Conservation (phyloP, 2,113 vertebrate species). For the Nibea coibor region DNA sequence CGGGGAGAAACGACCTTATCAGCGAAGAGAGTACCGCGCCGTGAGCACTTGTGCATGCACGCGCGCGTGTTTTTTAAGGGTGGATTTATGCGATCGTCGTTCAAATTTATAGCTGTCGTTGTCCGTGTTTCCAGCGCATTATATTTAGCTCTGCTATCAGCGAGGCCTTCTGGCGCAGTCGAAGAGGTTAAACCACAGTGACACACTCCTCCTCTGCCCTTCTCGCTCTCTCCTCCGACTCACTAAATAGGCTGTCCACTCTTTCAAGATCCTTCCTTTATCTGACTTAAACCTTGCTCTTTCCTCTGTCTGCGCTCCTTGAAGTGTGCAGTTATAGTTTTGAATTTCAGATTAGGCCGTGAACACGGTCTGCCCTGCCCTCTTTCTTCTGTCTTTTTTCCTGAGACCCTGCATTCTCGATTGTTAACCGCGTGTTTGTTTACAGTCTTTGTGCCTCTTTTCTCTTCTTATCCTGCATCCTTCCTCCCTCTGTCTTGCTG, state of each 20-base stretch:
- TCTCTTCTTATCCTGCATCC: constrained; percentile 53
- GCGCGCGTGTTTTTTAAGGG: background rate
- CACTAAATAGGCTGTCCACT: constrained; percentile 38
- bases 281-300: constrained; percentile 35
- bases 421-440: constrained; percentile 51
- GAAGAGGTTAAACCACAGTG: constrained; percentile 62
- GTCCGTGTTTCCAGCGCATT: constrained; percentile 57
- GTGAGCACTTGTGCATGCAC: constrained; percentile 11
- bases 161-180: constrained; percentile 45
- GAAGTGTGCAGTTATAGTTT: constrained; percentile 14
- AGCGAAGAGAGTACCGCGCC: constrained; percentile 5
- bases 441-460: constrained; percentile 43
- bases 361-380: constrained; percentile 25
- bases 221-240: constrained; percentile 15
- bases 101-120: constrained; percentile 65
- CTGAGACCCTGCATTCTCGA: constrained; percentile 27
- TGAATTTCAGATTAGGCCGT: constrained; percentile 33
- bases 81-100: constrained; percentile 25
- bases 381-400: constrained; percentile 37
- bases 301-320: constrained; percentile 9
- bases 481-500: constrained; percentile 59
- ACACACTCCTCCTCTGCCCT: constrained; percentile 36
- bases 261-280: constrained; percentile 32
- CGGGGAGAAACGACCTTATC: constrained; percentile 47
- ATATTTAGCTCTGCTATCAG: constrained; percentile 77